Percentiles rank a stretch among this genome's conserved stretches.
These are phyloP conservation scores for western clawed frog (Xenopus tropicalis) DNA, from an alignment of 2,113 vertebrate species.

Conservation along the genomic window UCB_Xtro_10.0 CM004447.2:14278501-14279000, in stretches of 20 bases:
- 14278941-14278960: conserved; percentile 94
- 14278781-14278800: conserved; percentile 95
- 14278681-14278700: conserved; percentile 77
- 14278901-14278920: conserved; percentile 82
- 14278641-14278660: no score
- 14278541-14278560: no score
- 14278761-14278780: conserved; percentile 88
- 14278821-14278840: conserved; percentile 95
- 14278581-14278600: no score
- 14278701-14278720: conserved; percentile 93
- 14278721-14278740: conserved; percentile 91
- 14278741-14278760: conserved; percentile 76
- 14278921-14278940: conserved; percentile 92
- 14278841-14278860: conserved; percentile 91
- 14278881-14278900: conserved; percentile 93
- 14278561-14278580: no score
- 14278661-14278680: background rate
- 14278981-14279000: conserved; percentile 92
- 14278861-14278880: conserved; percentile 91
- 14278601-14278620: no score
- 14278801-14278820: conserved; percentile 88
- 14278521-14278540: no score
- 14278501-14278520: no score
- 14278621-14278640: no score
- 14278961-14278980: conserved; percentile 88